Evolutionary conservation across 2,113 vertebrate genomes (phyloP).

Genomic region (Chloroceryle aenea): DNA sequence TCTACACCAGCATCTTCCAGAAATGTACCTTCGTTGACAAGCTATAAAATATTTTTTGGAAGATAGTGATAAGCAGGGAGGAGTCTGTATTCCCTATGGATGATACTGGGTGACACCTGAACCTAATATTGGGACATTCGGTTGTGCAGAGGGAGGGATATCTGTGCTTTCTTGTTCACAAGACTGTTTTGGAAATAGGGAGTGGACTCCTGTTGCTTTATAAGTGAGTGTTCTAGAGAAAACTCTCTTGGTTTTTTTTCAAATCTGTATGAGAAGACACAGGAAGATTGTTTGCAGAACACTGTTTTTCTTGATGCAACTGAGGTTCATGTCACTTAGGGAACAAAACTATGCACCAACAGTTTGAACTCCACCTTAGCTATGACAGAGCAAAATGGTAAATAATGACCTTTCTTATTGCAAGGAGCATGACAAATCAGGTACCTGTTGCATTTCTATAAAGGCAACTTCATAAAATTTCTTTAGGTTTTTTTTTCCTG

Average conservation of each 20-base stretch:
- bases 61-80: not conserved
- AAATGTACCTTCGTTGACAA: not conserved
- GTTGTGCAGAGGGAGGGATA: not conserved
- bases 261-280: not conserved
- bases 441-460: not conserved
- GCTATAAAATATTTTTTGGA: not conserved
- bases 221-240: not conserved
- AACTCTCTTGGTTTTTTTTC: not conserved
- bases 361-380: not conserved
- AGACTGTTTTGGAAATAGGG: not conserved
- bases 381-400: not conserved
- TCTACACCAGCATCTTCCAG: not conserved
- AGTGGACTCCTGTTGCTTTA: not conserved
- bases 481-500: no score
- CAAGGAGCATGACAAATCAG: not conserved
- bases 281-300: not conserved
- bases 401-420: not conserved
- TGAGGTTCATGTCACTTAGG: not conserved
- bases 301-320: not conserved
- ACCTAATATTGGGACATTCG: not conserved
- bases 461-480: not conserved
- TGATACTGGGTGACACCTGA: not conserved
- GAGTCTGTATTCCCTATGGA: not conserved
- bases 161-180: not conserved
- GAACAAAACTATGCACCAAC: not conserved